phyloP scores from a whole-genome alignment of 2,113 vertebrate species.

The Clinocottus analis region DNA sequence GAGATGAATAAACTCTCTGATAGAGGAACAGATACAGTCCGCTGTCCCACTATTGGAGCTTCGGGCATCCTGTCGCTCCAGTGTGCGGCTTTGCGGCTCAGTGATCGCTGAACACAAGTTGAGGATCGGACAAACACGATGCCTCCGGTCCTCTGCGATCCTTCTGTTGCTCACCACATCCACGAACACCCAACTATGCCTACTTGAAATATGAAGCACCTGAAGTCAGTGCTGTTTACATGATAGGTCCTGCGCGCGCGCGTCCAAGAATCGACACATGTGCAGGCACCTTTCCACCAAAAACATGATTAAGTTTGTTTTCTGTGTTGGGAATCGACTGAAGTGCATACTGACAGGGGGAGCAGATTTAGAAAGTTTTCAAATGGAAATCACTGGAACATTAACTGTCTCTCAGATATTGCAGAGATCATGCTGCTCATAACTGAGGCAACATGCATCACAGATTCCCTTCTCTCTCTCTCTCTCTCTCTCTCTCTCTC shows the following conservation, averaged over 20 bases:
- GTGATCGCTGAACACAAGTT: constrained; percentile 41
- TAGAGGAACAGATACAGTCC: not conserved
- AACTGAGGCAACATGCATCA: no score
- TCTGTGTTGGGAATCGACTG: not conserved
- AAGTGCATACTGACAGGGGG: not conserved
- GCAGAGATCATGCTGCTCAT: constrained; percentile 17
- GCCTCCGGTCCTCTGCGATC: constrained; percentile 3
- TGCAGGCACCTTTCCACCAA: not conserved
- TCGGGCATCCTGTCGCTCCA: not conserved
- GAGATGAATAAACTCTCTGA: not conserved
- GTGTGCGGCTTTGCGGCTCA: constrained; percentile 34
- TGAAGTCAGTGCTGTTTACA: not conserved
- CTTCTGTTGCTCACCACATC: constrained; percentile 2
- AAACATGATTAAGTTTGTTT: not conserved
- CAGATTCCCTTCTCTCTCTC: not conserved
- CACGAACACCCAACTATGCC: not conserved
- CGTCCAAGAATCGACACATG: not conserved
- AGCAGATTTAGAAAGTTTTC: not conserved
- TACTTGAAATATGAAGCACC: constrained; percentile 1
- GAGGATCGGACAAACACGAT: constrained; percentile 9
- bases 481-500: no score
- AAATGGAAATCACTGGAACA: not conserved
- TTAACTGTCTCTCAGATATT: not conserved
- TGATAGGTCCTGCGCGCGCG: not conserved
- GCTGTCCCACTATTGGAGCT: not conserved